Evolutionary conservation across 2,888 invertebrate genomes (phyloP).

Genomic region (Microplitis deprimator): DNA sequence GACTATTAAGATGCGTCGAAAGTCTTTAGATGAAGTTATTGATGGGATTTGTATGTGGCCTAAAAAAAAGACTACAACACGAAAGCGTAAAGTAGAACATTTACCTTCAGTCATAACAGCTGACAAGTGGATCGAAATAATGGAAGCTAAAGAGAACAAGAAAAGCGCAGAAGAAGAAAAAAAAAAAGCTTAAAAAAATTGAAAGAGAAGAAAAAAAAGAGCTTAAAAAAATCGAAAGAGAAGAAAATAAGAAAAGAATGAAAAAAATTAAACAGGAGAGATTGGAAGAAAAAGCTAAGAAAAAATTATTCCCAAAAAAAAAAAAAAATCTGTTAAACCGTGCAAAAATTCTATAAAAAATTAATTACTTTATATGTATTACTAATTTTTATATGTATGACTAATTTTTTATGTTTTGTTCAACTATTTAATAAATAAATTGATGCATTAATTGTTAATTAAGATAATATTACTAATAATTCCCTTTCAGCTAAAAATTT

Average conservation of each 20-base stretch:
- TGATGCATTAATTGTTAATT: background rate
- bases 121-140: constrained; percentile 21
- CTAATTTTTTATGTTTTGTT: constrained; percentile 14
- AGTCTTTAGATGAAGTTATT: constrained; percentile 23
- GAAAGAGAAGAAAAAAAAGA: constrained; percentile 14
- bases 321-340: constrained; percentile 6
- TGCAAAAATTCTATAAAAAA: constrained; percentile 16
- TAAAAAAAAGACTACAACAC: background rate
- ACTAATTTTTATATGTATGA: too few species aligned
- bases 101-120: constrained; percentile 25
- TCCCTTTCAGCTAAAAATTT: background rate
- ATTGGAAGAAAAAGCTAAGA: constrained; percentile 19
- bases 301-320: constrained; percentile 24
- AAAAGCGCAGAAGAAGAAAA: constrained; percentile 23
- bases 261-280: constrained; percentile 12
- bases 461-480: background rate
- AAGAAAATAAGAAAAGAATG: background rate
- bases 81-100: constrained; percentile 19
- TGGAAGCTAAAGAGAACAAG: constrained; percentile 25
- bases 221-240: constrained; percentile 20
- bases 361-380: background rate
- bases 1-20: constrained; percentile 22
- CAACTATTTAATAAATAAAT: constrained; percentile 13
- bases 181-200: constrained; percentile 13
- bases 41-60: constrained; percentile 19